phyloP scores from a whole-genome alignment of 2,888 invertebrate species.

The Microplitis manilae region DNA sequence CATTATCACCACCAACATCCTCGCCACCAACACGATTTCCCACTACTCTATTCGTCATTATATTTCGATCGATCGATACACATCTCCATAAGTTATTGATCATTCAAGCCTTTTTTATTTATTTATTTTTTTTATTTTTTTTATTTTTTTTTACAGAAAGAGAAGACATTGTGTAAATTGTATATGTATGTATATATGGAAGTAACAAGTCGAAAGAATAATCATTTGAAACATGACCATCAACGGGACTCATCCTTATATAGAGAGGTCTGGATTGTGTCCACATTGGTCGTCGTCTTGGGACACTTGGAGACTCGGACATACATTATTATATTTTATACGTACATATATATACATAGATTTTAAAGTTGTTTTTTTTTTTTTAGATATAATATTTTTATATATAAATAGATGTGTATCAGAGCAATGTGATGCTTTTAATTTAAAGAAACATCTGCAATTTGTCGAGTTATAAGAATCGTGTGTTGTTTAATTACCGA shows the following conservation, averaged over 20 bases:
- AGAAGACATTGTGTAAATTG: neutral
- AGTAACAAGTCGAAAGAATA: neutral
- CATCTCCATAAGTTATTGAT: slow-evolving; percentile 1
- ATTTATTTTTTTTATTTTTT: neutral
- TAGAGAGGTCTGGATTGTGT: slow-evolving; percentile 16
- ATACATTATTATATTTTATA: neutral
- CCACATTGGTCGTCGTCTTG: slow-evolving; percentile 12
- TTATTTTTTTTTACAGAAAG: neutral
- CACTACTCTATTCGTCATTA: neutral
- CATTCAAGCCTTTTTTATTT: neutral
- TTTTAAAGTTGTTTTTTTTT: neutral
- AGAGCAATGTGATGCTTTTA: slow-evolving; percentile 14
- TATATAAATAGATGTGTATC: slow-evolving; percentile 8
- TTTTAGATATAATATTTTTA: neutral
- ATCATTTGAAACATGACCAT: slow-evolving; percentile 1
- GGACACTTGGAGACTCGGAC: slow-evolving; percentile 5
- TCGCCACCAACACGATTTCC: too few relatives aligned
- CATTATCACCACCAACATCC: too few relatives aligned
- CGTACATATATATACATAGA: neutral
- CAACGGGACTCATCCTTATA: slow-evolving; percentile 16
- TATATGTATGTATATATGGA: neutral
- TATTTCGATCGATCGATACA: neutral
- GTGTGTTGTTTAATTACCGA: slow-evolving; percentile 26
- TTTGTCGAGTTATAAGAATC: slow-evolving; percentile 31
- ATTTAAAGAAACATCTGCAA: slow-evolving; percentile 32